Percentiles rank a stretch among this genome's conserved stretches.
phyloP scores from a whole-genome alignment of 2,113 vertebrate genomes.

The Percina caprodes region DNA sequence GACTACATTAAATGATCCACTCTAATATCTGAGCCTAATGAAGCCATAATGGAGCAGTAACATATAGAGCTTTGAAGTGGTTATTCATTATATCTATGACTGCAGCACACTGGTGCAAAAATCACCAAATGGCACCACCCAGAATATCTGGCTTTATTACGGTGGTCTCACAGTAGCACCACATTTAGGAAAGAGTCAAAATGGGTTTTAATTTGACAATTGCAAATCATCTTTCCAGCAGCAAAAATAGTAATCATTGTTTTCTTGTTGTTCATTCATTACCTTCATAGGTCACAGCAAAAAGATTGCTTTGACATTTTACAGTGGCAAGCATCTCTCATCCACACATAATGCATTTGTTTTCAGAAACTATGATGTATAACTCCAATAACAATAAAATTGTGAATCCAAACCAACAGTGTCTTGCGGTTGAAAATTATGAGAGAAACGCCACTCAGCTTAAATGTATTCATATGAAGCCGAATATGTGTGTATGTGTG shows the following conservation, averaged over 20 bases:
- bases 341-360: not conserved
- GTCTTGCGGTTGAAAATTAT: conserved; percentile 6
- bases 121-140: conserved; percentile 42
- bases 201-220: conserved; percentile 49
- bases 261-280: conserved; percentile 32
- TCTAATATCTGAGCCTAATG: conserved; percentile 54
- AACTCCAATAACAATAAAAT: not conserved
- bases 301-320: conserved; percentile 33
- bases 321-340: not conserved
- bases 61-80: conserved; percentile 35
- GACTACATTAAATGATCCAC: conserved; percentile 41
- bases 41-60: conserved; percentile 52
- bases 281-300: conserved; percentile 8
- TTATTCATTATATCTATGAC: conserved; percentile 47
- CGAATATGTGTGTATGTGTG: not conserved
- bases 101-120: conserved; percentile 31
- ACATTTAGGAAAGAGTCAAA: conserved; percentile 35
- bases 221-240: conserved; percentile 27
- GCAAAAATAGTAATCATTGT: conserved; percentile 25
- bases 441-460: conserved; percentile 1
- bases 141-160: conserved; percentile 38
- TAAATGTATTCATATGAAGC: not conserved
- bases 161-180: not conserved
- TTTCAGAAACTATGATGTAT: not conserved
- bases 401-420: conserved; percentile 10